Evolutionary conservation across 2,797 vertebrate genomes (phyloP).

Genomic region (Sebastolobus alascanus): DNA sequence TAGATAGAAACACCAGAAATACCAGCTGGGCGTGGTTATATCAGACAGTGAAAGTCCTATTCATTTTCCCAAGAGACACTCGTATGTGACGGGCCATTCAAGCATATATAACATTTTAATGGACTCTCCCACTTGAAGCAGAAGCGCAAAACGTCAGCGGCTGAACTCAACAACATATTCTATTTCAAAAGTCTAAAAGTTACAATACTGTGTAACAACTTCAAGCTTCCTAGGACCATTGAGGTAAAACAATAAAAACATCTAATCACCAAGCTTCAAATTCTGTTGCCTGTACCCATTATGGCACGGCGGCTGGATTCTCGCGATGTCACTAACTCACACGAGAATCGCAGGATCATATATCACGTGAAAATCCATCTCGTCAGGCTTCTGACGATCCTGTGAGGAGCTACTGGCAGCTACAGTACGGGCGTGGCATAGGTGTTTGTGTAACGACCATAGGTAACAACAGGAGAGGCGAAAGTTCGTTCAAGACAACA

Average conservation of each 20-base stretch:
- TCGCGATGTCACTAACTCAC: no score
- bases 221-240: neutral
- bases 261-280: neutral
- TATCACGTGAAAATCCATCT: no score
- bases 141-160: slow-evolving; percentile 11
- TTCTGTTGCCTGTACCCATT: neutral
- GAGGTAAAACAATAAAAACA: neutral
- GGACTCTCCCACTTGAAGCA: slow-evolving; percentile 31
- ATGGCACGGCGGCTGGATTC: no score
- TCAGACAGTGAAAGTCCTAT: slow-evolving; percentile 10
- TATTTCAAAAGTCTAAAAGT: slow-evolving; percentile 9
- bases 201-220: neutral
- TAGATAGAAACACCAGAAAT: slow-evolving; percentile 10
- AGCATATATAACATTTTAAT: slow-evolving; percentile 56
- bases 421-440: no score
- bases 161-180: slow-evolving; percentile 13
- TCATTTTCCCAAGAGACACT: slow-evolving; percentile 16
- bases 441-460: no score
- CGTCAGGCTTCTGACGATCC: no score
- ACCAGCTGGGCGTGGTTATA: neutral
- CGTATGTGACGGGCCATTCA: slow-evolving; percentile 16
- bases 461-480: no score
- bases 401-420: no score
- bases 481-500: no score
- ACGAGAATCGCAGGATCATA: no score